These are phyloP conservation scores for Platycheirus albimanus DNA, from an alignment of 2,888 invertebrate species.

Conservation along the genomic window DNA sequence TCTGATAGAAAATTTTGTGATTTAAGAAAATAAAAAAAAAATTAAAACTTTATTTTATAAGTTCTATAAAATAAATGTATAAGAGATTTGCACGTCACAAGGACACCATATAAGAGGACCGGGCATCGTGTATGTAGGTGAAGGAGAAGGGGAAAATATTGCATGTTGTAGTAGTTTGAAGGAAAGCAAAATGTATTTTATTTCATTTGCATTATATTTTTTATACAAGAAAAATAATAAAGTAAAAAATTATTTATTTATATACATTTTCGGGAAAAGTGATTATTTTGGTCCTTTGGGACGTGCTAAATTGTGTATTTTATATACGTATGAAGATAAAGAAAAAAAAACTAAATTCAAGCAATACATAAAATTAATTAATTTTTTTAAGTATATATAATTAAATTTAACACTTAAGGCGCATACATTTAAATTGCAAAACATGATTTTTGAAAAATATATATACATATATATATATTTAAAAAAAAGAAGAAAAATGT, in stretches of 20 bases:
- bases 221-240: slow-evolving; percentile 57
- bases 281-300: slow-evolving; percentile 40
- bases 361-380: slow-evolving; percentile 66
- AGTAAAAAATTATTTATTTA: slow-evolving; percentile 43
- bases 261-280: slow-evolving; percentile 43
- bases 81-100: slow-evolving; percentile 59
- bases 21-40: slow-evolving; percentile 44
- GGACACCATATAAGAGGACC: no score
- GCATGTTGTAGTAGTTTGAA: neutral
- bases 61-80: slow-evolving; percentile 21
- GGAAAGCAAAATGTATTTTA: slow-evolving; percentile 11
- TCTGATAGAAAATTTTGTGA: slow-evolving; percentile 73
- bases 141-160: slow-evolving; percentile 1
- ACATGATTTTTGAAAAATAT: slow-evolving; percentile 36
- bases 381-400: slow-evolving; percentile 29
- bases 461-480: slow-evolving; percentile 45
- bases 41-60: slow-evolving; percentile 46
- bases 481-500: neutral
- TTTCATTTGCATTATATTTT: slow-evolving; percentile 63
- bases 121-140: slow-evolving; percentile 6
- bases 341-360: slow-evolving; percentile 56
- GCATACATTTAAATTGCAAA: slow-evolving; percentile 40
- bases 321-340: slow-evolving; percentile 65
- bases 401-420: slow-evolving; percentile 13
- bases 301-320: slow-evolving; percentile 67